Evolutionary conservation across 2,888 invertebrate species (phyloP).

Genomic region (Endomychus coccineus): DNA sequence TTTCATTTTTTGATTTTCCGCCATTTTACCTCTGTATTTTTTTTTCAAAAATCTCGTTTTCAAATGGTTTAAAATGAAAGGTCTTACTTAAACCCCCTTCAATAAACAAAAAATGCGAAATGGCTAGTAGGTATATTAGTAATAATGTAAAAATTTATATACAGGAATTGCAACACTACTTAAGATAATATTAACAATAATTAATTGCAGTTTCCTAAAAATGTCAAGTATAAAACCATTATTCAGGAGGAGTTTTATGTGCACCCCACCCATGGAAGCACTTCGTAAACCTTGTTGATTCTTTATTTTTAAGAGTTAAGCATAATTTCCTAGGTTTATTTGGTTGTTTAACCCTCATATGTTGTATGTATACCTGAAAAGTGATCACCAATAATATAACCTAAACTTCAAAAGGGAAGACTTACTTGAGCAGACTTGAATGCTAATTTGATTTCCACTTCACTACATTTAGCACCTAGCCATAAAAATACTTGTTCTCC

Average conservation of each 20-base stretch:
- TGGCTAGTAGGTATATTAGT: too few relatives aligned
- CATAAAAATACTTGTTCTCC: constrained; percentile 97
- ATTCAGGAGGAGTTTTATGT: constrained; percentile 75
- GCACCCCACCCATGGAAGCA: constrained; percentile 99
- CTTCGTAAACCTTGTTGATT: constrained; percentile 89
- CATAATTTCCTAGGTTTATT: constrained; percentile 85
- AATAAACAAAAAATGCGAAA: too few relatives aligned
- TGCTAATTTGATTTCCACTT: constrained; percentile 97
- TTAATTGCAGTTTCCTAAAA: too few relatives aligned
- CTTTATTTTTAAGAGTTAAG: constrained; percentile 92
- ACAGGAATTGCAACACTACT: too few relatives aligned
- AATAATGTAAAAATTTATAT: too few relatives aligned
- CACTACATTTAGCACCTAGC: constrained; percentile 94
- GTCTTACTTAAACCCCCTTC: too few relatives aligned
- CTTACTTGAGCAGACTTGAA: constrained; percentile 94
- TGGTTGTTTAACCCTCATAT: constrained; percentile 91
- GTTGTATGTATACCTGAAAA: constrained; percentile 90
- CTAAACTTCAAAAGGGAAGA: not conserved
- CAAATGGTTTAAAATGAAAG: too few relatives aligned
- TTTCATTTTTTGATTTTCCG: too few relatives aligned
- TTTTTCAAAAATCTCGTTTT: too few relatives aligned
- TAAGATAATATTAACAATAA: too few relatives aligned
- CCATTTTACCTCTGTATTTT: too few relatives aligned
- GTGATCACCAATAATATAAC: not conserved
- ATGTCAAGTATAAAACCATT: too few relatives aligned